Evolutionary conservation across 1,140 invertebrate species (phyloP).

Genomic region (Drosophila parabipectinata): DNA sequence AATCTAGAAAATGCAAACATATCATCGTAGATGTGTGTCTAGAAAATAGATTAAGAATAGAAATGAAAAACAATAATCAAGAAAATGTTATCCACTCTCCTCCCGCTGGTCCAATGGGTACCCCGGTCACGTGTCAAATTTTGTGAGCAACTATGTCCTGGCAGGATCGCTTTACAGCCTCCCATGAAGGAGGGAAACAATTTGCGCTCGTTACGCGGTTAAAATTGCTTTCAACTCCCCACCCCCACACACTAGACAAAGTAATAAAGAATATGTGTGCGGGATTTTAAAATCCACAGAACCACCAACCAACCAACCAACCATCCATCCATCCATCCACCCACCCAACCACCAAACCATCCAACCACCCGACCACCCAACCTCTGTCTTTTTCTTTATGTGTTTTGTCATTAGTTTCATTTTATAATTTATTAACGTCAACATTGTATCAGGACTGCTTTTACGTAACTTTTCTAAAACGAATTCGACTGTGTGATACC

Average conservation of each 20-base stretch:
- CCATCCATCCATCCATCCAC: slow-evolving; percentile 1
- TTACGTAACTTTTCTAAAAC: slow-evolving; percentile 5
- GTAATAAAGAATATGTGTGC: neutral
- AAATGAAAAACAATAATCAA: slow-evolving; percentile 31
- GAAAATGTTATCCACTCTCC: neutral
- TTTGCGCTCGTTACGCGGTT: slow-evolving; percentile 80
- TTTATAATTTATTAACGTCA: slow-evolving; percentile 83
- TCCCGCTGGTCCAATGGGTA: neutral
- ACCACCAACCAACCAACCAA: neutral
- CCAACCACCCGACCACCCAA: neutral
- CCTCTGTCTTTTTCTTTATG: slow-evolving; percentile 37
- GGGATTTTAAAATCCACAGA: slow-evolving; percentile 47
- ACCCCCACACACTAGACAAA: slow-evolving; percentile 8
- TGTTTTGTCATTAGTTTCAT: slow-evolving; percentile 83
- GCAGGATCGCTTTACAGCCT: slow-evolving; percentile 46
- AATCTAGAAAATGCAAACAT: neutral
- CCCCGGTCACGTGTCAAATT: slow-evolving; percentile 43
- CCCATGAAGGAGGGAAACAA: slow-evolving; percentile 47
- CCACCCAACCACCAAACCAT: slow-evolving; percentile 9
- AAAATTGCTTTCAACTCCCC: slow-evolving; percentile 42
- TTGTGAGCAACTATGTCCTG: slow-evolving; percentile 15
- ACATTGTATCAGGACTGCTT: slow-evolving; percentile 51
- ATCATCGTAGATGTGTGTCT: neutral
- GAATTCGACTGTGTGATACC: no score
- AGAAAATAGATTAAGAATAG: neutral